Evolutionary conservation across 2,797 vertebrate species (phyloP), one percentile per base, ranked within the genome.

Genomic region (Passerculus sandwichensis): DNA sequence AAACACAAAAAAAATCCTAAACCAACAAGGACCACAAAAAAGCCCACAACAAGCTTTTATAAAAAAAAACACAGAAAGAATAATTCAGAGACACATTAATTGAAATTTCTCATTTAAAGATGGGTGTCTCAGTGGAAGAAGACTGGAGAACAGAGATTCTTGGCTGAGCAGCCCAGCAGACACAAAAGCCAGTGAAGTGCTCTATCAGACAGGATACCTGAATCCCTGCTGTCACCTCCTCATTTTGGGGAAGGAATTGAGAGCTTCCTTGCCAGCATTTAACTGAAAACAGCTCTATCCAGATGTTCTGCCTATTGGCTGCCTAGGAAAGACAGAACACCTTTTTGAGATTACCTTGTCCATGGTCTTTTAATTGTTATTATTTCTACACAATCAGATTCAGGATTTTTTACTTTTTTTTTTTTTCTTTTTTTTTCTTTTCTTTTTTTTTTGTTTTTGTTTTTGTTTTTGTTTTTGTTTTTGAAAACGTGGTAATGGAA

Each of bases 61-160:
- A 9, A 69, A 70, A 36, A 91, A 79, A 74, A 18, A 47, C 15
- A 30, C 4, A 66, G 48, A 77, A 91, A 85, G 53, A 94, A 48
- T 94, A 81, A 92, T 89, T 85, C 82, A 88, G 83, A 86, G 67
- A 76, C 66, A 85, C 34, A 51, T 56, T 69, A 92, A 94, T 71
- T 94, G 78, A 91, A 91, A 86, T 92, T 79, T 91, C 71, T 93
- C 26, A 56, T 88, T 95, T 96, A 91, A 96, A 83, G 70, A 66
- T 14, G 29, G 6, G 9, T 42, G 25, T 80, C 54, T 95, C 78
- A 14, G 44, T 73, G 67, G 79, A 79, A 44, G 69, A 74, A 53
- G 50, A 66, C 45, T 78, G 42, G 75, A 70, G 27, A 77, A 66
- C 53, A 72, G 53, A 59, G 34, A 89, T 87, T 54, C 76, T 65